Conservation (phyloP, 1,140 invertebrate species). For the Drosophila sechellia region DNA sequence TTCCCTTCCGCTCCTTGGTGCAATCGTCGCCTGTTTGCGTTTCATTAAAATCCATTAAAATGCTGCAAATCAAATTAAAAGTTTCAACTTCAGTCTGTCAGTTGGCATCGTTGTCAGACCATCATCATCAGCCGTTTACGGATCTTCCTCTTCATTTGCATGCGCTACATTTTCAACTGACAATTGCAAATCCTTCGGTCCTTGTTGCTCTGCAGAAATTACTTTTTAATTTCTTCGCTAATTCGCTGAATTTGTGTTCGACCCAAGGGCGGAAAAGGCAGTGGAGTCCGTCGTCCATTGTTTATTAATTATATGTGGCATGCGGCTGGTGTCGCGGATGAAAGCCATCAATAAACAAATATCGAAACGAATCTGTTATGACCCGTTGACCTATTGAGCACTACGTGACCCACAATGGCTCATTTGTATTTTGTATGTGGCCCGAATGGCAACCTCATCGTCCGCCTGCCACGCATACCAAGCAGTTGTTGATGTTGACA, state of each 20-base stretch:
- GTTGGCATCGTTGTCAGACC: slow-evolving; percentile 61
- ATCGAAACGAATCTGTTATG: slow-evolving; percentile 52
- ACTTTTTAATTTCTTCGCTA: slow-evolving; percentile 77
- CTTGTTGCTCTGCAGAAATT: slow-evolving; percentile 51
- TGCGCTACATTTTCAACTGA: slow-evolving; percentile 62
- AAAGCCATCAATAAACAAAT: slow-evolving; percentile 39
- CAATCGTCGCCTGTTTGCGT: slow-evolving; percentile 70
- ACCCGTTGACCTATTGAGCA: slow-evolving; percentile 74
- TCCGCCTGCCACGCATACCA: slow-evolving; percentile 67
- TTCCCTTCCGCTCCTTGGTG: slow-evolving; percentile 6
- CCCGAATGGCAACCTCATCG: slow-evolving; percentile 62
- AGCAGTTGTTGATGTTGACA: slow-evolving; percentile 48
- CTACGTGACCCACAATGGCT: slow-evolving; percentile 69
- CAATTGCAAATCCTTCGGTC: slow-evolving; percentile 64
- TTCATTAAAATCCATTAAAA: slow-evolving; percentile 84
- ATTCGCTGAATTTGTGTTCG: slow-evolving; percentile 47
- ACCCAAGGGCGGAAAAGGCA: background rate
- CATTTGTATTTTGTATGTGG: slow-evolving; percentile 80
- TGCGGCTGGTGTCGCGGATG: background rate
- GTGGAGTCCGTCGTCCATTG: slow-evolving; percentile 15
- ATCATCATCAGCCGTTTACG: slow-evolving; percentile 57
- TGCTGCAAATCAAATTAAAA: slow-evolving; percentile 84
- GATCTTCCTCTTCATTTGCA: slow-evolving; percentile 69
- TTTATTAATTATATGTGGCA: slow-evolving; percentile 45
- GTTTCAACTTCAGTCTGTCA: slow-evolving; percentile 64